These are phyloP conservation scores for Picus viridis DNA, from an alignment of 2,797 vertebrate species.

Conservation along the genomic window DNA sequence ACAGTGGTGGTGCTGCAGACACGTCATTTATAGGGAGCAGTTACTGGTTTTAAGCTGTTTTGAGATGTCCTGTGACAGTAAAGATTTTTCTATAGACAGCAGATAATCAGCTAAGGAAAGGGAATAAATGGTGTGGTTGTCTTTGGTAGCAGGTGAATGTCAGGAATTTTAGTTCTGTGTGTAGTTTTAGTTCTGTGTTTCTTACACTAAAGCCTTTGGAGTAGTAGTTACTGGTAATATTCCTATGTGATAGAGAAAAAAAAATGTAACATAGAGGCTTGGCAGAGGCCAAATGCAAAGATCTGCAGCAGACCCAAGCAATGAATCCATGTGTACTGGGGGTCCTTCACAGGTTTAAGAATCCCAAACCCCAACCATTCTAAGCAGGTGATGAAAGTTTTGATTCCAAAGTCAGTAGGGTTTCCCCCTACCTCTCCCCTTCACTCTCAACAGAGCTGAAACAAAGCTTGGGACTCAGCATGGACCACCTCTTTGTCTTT, in stretches of 20 bases:
- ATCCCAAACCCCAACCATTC: background rate
- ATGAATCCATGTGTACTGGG: background rate
- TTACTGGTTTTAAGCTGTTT: background rate
- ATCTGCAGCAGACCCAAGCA: background rate
- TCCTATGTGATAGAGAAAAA: background rate
- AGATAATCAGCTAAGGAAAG: background rate
- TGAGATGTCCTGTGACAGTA: background rate
- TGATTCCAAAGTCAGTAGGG: background rate
- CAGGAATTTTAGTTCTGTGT: background rate
- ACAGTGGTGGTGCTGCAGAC: background rate
- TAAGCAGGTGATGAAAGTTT: background rate
- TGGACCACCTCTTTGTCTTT: background rate
- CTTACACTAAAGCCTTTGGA: background rate
- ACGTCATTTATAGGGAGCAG: background rate
- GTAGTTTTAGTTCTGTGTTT: background rate
- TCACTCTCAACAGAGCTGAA: background rate
- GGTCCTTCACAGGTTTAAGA: background rate
- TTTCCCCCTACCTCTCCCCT: no score
- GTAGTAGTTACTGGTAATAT: background rate
- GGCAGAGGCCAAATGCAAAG: background rate
- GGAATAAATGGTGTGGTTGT: background rate
- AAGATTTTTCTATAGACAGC: background rate
- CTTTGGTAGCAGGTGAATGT: accelerated
- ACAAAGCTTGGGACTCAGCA: accelerated
- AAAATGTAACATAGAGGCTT: background rate